Percentiles rank a stretch among this genome's conserved stretches.
Conservation (phyloP, 2,888 invertebrate species). For the Tineola bisselliella region DNA sequence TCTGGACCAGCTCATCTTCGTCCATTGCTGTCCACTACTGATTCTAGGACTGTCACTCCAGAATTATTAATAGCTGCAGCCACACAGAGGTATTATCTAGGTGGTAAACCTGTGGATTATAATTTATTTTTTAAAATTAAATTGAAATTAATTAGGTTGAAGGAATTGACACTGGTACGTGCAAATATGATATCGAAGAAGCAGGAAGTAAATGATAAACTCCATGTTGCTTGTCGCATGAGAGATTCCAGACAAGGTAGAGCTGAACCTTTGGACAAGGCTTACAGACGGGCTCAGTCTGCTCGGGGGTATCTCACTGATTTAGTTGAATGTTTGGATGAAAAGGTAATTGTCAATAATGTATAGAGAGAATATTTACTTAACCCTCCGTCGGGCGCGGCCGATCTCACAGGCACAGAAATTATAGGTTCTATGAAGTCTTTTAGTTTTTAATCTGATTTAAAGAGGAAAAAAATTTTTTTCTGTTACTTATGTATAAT, state of each 20-base stretch:
- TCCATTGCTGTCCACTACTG: constrained; percentile 25
- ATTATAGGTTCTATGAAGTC: no score
- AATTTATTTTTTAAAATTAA: neutral
- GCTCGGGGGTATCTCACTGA: constrained; percentile 94
- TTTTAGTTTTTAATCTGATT: no score
- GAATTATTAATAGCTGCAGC: constrained; percentile 29
- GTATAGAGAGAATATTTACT: no score
- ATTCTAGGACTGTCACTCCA: constrained; percentile 27
- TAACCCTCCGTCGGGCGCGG: no score
- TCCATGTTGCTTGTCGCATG: constrained; percentile 31
- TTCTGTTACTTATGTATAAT: no score
- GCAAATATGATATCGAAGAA: constrained; percentile 52
- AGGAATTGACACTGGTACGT: constrained; percentile 34
- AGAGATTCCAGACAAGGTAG: constrained; percentile 59
- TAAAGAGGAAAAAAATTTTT: no score
- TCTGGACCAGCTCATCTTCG: constrained; percentile 40
- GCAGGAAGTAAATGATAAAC: constrained; percentile 34
- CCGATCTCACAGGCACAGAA: no score
- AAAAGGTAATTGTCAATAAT: constrained; percentile 75
- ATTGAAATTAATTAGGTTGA: constrained; percentile 28
- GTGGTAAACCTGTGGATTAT: no score
- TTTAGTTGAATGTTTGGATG: constrained; percentile 96
- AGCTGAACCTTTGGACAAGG: constrained; percentile 73
- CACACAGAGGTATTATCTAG: constrained; percentile 21
- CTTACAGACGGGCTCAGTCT: constrained; percentile 95